Base-by-base conservation (phyloP, 2,797 vertebrate genomes). In the Borostomias antarcticus region DNA sequence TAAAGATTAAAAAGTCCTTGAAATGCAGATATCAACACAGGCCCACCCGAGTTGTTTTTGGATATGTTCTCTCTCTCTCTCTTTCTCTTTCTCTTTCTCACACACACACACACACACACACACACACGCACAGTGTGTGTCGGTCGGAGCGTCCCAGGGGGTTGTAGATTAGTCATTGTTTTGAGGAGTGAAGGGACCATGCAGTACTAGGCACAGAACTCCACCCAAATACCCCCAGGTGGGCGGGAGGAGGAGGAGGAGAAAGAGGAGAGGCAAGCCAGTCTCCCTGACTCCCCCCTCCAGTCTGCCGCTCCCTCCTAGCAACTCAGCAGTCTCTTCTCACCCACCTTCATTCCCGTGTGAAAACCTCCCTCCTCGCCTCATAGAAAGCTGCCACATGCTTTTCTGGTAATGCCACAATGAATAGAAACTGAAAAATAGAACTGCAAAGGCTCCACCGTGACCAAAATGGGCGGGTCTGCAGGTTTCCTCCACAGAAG, bases 131-230 rank as follows among this genome's bases (percentile, higher is more conserved):
- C 6, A 17, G 5, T 45, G 32, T 58, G 32, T 37, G 35, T 28
- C 2, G 33, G 50, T 51, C 5, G 10, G n/a, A 45, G 15, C 17
- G 40, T 45, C 26, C 26, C 8, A 23, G 58, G 58, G 58, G 40
- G 17, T 2, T 25, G 37, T 30, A 29, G 58, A 59, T 59, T 48
- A 48, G 26, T 47, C 21, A 61, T 47, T 47, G 58, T 47, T 61
- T 61, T 61, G 58, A 48, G 58, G 58, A 61, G 58, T 47, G 40
- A 47, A 61, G 58, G 43, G 43, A 32, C 28, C 59, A 59, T 59
- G 35, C 23, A 48, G 59, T 48, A 15, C 59, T 29, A 62, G 59
- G 59, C 59, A 62, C 59, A 8, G n/a, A 47, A 47, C 43, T 30
- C 23, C 28, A 48, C 43, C 40, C 45, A 48, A 48, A 48, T 56